Percentiles rank a stretch among this genome's conserved stretches.
Conservation (phyloP, 2,113 vertebrate species). For the Cyphomyrus discorhynchus region DNA sequence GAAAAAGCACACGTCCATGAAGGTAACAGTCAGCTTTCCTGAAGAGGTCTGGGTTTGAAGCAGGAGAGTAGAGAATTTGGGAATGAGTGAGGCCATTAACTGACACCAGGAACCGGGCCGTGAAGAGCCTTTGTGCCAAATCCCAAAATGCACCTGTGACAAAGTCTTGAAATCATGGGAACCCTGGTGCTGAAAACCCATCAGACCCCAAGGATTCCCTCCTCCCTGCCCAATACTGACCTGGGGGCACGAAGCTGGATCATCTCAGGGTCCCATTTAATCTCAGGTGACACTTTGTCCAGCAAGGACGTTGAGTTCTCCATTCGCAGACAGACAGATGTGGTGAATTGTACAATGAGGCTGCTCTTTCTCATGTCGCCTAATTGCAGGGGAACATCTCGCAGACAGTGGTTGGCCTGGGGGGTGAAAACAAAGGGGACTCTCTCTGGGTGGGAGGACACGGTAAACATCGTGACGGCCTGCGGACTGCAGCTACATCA, state of each 20-base stretch:
- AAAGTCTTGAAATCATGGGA: background rate
- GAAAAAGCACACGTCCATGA: background rate
- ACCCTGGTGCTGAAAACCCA: background rate
- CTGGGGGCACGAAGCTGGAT: background rate
- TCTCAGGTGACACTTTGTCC: background rate
- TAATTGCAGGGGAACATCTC: background rate
- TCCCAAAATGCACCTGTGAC: background rate
- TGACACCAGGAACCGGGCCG: background rate
- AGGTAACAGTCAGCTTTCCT: background rate
- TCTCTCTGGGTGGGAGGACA: background rate
- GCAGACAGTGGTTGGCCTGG: background rate
- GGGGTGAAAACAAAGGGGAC: background rate
- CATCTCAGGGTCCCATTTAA: background rate
- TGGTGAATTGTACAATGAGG: background rate
- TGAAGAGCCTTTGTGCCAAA: background rate
- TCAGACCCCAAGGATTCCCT: background rate
- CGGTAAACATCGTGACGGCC: background rate
- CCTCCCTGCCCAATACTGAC: background rate
- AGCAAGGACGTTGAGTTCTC: background rate
- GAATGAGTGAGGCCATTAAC: background rate
- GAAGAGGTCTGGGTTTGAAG: background rate
- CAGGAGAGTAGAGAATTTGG: background rate
- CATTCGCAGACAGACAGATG: background rate
- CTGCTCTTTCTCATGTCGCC: background rate
- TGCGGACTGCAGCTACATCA: background rate